Conservation (phyloP, 1,140 invertebrate genomes). For the Muscidifurax raptorellus region DNA sequence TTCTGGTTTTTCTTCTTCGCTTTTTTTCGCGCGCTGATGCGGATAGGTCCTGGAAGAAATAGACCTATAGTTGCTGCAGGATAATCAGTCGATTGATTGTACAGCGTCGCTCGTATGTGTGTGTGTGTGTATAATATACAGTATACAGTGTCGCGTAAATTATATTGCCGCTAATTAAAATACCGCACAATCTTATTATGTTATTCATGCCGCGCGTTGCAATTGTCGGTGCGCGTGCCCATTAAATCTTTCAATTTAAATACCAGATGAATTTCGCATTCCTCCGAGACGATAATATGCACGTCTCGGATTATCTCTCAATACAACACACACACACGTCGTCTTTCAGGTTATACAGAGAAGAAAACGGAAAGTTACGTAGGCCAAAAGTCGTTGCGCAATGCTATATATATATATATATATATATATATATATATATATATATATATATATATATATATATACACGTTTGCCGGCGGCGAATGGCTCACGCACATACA, state of each 20-base stretch:
- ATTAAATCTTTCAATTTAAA: neutral
- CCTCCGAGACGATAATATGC: neutral
- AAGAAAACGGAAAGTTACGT: neutral
- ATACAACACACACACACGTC: neutral
- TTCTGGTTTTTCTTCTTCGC: constrained; percentile 13
- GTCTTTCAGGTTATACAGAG: no score
- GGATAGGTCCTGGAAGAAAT: neutral
- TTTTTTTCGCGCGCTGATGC: neutral
- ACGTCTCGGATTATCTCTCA: neutral
- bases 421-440: no score
- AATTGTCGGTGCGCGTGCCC: neutral
- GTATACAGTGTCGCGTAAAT: neutral
- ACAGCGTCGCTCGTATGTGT: neutral
- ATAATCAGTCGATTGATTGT: neutral
- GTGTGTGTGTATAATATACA: no score
- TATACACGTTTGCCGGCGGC: no score
- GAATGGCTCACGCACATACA: no score
- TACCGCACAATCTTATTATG: no score
- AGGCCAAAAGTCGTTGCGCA: neutral
- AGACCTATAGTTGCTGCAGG: neutral
- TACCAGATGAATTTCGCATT: neutral
- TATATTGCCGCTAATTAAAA: no score
- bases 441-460: no score
- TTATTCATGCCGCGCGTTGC: no score
- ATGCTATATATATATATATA: neutral